These are phyloP conservation scores for Zalophus californianus DNA, from an alignment of 2,797 vertebrate genomes.

Conservation along the genomic window DNA sequence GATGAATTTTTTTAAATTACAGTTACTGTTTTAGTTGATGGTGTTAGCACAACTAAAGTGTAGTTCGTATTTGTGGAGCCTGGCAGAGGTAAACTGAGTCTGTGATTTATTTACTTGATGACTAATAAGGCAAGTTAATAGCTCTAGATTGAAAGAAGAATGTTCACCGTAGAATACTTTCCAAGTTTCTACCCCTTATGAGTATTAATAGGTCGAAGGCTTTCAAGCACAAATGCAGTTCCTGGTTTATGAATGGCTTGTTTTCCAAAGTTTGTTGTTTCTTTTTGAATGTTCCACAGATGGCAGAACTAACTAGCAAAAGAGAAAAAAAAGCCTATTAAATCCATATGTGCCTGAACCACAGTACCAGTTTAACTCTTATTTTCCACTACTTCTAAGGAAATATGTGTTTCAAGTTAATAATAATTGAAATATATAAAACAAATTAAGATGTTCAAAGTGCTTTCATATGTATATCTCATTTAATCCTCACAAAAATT, in stretches of 20 bases:
- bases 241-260: constrained; percentile 57
- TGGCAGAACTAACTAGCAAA: constrained; percentile 45
- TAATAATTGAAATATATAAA: constrained; percentile 61
- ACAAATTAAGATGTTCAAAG: constrained; percentile 23
- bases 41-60: background rate
- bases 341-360: constrained; percentile 20
- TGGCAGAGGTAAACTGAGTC: constrained; percentile 32
- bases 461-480: background rate
- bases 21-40: constrained; percentile 25
- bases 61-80: constrained; percentile 42
- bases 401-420: constrained; percentile 38
- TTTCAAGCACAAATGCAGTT: constrained; percentile 43
- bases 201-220: background rate
- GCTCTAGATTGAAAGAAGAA: constrained; percentile 57
- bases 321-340: background rate
- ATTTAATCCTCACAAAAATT: background rate
- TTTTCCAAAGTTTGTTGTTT: constrained; percentile 62
- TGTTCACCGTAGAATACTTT: constrained; percentile 24
- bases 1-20: background rate
- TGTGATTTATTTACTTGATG: constrained; percentile 61
- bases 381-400: constrained; percentile 43
- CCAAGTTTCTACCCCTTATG: constrained; percentile 48
- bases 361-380: background rate
- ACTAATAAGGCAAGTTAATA: constrained; percentile 53
- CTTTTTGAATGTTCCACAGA: constrained; percentile 54